These are phyloP conservation scores for Harpalus rubripes DNA, from an alignment of 2,888 invertebrate species.

Conservation along the genomic window DNA sequence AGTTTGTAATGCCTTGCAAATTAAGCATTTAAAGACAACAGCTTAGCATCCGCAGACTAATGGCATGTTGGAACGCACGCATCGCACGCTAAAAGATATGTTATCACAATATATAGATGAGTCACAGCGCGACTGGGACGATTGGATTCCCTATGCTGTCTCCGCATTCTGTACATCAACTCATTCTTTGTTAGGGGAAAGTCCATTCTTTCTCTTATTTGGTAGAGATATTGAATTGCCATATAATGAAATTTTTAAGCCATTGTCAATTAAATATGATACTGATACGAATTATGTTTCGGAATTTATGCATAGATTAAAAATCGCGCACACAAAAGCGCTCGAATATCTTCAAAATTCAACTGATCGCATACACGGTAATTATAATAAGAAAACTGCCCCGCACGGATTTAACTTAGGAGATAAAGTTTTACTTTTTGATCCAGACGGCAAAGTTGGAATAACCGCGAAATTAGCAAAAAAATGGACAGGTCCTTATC, in stretches of 20 bases:
- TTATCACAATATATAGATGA: conserved; percentile 20
- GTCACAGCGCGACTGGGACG: background rate
- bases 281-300: conserved; percentile 15
- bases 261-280: conserved; percentile 5
- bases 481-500: conserved; percentile 33
- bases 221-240: conserved; percentile 49
- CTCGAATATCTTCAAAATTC: conserved; percentile 23
- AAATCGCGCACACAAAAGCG: background rate
- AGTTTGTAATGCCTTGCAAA: background rate
- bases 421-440: conserved; percentile 36
- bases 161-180: background rate
- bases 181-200: conserved; percentile 15
- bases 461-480: too few species aligned
- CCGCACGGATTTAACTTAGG: background rate
- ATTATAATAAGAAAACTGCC: conserved; percentile 50
- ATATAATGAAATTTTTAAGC: conserved; percentile 20
- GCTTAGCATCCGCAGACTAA: background rate
- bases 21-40: background rate
- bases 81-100: conserved; percentile 42
- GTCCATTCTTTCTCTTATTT: conserved; percentile 31
- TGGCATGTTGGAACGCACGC: conserved; percentile 28
- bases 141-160: conserved; percentile 15
- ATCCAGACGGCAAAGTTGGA: conserved; percentile 19
- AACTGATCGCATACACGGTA: background rate
- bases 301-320: conserved; percentile 16